Conservation (phyloP, 2,797 vertebrate genomes). For the Thripadectes ignobilis region DNA sequence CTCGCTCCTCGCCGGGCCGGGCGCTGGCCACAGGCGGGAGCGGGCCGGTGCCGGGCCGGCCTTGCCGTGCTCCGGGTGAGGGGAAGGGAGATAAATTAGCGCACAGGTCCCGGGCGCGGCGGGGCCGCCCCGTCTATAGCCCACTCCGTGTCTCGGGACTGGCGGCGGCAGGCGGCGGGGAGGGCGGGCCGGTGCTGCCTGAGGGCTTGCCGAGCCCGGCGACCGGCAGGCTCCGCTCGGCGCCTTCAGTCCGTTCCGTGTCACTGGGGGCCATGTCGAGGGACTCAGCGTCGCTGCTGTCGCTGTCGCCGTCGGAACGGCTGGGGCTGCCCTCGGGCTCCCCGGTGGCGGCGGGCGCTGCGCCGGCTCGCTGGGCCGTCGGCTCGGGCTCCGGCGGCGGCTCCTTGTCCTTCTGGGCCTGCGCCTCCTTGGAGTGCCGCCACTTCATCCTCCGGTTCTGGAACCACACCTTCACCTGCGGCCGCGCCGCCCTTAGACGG, state of each 20-base stretch:
- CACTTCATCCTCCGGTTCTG: conserved; percentile 98
- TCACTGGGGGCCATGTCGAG: conserved; percentile 85
- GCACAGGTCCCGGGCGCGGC: not conserved
- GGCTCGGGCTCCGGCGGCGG: conserved; percentile 81
- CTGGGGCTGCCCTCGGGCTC: conserved; percentile 80
- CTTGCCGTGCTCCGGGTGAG: not conserved
- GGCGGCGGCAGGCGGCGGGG: not conserved
- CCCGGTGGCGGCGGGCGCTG: conserved; percentile 50
- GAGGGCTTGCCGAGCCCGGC: conserved; percentile 84
- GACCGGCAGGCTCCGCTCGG: conserved; percentile 79
- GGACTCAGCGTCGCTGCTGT: conserved; percentile 90
- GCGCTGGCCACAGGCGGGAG: not conserved
- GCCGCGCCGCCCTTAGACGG: conserved; percentile 7
- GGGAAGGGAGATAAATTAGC: not conserved
- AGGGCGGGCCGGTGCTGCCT: conserved; percentile 1
- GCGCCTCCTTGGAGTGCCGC: conserved; percentile 97
- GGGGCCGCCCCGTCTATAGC: conserved; percentile 1
- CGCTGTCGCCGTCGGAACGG: conserved; percentile 87
- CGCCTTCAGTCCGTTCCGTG: conserved; percentile 83
- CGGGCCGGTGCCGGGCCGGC: no score
- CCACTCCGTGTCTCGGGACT: conserved; percentile 2
- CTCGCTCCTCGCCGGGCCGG: not conserved
- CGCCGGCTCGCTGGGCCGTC: not conserved
- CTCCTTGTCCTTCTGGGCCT: conserved; percentile 96
- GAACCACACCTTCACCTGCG: conserved; percentile 99